Conservation (phyloP, 2,888 invertebrate species). For the Troides aeacus region DNA sequence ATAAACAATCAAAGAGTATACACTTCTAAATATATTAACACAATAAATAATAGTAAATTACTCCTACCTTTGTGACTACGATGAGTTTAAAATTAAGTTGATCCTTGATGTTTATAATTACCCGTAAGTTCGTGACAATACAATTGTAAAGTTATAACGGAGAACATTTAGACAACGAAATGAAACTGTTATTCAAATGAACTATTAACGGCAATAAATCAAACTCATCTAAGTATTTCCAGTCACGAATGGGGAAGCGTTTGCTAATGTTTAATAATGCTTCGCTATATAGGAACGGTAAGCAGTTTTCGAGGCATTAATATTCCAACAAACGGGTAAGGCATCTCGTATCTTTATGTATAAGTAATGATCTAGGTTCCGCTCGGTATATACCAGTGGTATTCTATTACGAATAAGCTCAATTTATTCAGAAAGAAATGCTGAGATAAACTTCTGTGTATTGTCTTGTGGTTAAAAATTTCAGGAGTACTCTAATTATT, state of each 20-base stretch:
- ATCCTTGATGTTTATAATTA: neutral
- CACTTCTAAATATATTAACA: neutral
- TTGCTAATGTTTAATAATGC: slow-evolving; percentile 2
- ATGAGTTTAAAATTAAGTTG: neutral
- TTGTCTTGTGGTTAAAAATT: no score
- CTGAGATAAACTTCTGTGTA: neutral
- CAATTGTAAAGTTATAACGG: neutral
- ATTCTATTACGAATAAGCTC: neutral
- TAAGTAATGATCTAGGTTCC: slow-evolving; percentile 8
- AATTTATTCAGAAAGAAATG: neutral
- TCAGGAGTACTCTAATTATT: no score
- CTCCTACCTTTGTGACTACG: neutral
- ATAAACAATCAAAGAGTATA: neutral
- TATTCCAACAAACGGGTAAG: slow-evolving; percentile 9
- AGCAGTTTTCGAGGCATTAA: slow-evolving; percentile 12
- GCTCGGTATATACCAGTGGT: neutral
- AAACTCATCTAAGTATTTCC: slow-evolving; percentile 8
- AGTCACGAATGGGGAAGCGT: slow-evolving; percentile 10
- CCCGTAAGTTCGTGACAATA: neutral
- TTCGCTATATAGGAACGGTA: slow-evolving; percentile 5
- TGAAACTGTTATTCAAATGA: slow-evolving; percentile 3
- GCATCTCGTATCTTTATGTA: slow-evolving; percentile 1
- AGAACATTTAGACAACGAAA: neutral
- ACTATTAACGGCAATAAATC: slow-evolving; percentile 1
- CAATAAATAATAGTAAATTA: neutral